Evolutionary conservation across 1,140 invertebrate species (phyloP).

Genomic region (Cherax quadricarinatus): DNA sequence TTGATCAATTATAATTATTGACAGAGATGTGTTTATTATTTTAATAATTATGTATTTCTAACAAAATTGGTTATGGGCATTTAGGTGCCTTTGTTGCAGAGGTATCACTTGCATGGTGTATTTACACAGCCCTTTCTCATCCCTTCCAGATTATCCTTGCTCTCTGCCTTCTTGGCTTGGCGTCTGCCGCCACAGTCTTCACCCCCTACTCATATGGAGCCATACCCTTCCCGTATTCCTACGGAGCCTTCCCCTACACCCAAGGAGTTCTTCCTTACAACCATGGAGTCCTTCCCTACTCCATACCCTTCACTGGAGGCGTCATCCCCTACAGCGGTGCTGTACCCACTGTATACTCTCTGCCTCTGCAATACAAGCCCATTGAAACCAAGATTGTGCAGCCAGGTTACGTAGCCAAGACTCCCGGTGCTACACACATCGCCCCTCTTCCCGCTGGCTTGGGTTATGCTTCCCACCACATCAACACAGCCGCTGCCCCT

Average conservation of each 20-base stretch:
- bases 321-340: neutral
- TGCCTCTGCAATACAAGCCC: no score
- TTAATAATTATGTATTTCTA: no score
- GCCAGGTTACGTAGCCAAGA: conserved; percentile 72
- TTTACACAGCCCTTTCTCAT: no score
- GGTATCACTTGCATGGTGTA: no score
- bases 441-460: conserved; percentile 65
- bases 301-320: neutral
- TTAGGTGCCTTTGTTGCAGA: no score
- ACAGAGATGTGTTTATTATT: no score
- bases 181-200: neutral
- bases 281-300: neutral
- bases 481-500: conserved; percentile 56
- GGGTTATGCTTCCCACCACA: conserved; percentile 70
- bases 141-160: conserved; percentile 23
- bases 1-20: no score
- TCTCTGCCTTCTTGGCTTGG: conserved; percentile 31
- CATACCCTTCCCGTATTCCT: neutral
- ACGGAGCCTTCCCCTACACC: neutral
- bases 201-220: no score
- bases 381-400: conserved; percentile 2
- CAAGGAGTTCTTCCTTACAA: neutral
- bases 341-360: neutral
- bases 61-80: no score
- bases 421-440: conserved; percentile 52